These are phyloP conservation scores for Caenorhabditis zanzibari DNA, from an alignment of 2,888 invertebrate genomes.

Conservation along the genomic window DNA sequence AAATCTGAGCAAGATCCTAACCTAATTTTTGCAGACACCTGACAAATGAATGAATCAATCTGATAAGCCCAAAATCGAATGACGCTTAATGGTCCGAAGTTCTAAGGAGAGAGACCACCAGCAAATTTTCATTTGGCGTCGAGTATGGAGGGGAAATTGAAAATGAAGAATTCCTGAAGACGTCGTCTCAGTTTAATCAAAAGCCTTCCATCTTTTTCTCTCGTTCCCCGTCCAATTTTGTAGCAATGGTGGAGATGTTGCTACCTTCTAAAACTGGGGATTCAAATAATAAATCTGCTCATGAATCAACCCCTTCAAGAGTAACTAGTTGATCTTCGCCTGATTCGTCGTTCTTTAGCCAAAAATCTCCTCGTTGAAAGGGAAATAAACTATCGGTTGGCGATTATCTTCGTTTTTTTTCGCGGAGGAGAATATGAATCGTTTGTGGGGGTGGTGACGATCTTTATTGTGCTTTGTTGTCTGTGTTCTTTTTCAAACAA, in stretches of 20 bases:
- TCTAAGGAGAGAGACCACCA: conserved; percentile 12
- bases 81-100: conserved; percentile 22
- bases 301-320: conserved; percentile 18
- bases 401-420: conserved; percentile 45
- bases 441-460: conserved; percentile 35
- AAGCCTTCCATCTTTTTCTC: background rate
- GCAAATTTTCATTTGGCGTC: conserved; percentile 9
- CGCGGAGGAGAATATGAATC: conserved; percentile 4
- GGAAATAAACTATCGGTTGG: conserved; percentile 26
- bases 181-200: conserved; percentile 31
- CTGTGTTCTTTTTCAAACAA: background rate
- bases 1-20: too few relatives aligned
- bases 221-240: conserved; percentile 1
- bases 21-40: background rate
- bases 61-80: conserved; percentile 3
- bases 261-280: background rate
- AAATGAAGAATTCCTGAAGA: conserved; percentile 34
- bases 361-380: conserved; percentile 19
- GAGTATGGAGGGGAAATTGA: conserved; percentile 41
- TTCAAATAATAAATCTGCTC: conserved; percentile 9
- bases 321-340: conserved; percentile 37
- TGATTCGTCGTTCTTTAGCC: conserved; percentile 11
- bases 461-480: conserved; percentile 35
- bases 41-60: background rate
- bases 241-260: background rate